A percentile compares a stretch with the other conserved stretches of the same genome.
These are phyloP conservation scores for Cheumatopsyche charites DNA, from an alignment of 1,140 invertebrate species.

Conservation along the genomic window DNA sequence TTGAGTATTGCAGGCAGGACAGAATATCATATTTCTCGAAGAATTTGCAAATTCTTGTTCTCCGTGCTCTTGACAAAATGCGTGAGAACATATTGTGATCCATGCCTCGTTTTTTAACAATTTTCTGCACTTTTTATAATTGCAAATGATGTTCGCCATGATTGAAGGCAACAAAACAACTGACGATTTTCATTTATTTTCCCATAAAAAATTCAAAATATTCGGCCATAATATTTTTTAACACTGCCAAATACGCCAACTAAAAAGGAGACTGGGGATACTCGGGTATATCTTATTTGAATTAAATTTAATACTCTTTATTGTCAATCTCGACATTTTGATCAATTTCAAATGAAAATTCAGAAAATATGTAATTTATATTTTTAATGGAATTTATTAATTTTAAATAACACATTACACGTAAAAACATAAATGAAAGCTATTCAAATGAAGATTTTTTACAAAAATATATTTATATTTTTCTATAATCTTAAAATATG, in stretches of 20 bases:
- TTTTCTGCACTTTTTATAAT: slow-evolving; percentile 62
- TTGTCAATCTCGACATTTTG: too few relatives aligned
- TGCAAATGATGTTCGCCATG: slow-evolving; percentile 59
- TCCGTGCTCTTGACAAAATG: slow-evolving; percentile 62
- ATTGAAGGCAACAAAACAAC: too few relatives aligned
- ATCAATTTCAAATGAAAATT: background rate
- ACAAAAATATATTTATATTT: slow-evolving; percentile 24
- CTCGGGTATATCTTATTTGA: too few relatives aligned
- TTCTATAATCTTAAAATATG: background rate
- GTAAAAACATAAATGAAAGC: background rate
- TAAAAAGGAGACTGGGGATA: background rate
- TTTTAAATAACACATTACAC: background rate
- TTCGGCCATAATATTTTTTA: background rate
- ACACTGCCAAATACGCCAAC: too few relatives aligned
- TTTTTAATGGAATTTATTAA: background rate
- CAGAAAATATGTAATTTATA: background rate
- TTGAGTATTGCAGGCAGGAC: slow-evolving; percentile 60
- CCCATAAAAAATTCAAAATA: background rate
- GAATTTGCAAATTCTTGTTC: slow-evolving; percentile 59
- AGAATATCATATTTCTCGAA: slow-evolving; percentile 55
- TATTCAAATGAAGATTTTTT: slow-evolving; percentile 12
- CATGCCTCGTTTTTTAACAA: slow-evolving; percentile 54
- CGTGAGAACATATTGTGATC: slow-evolving; percentile 64
- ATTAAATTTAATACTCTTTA: too few relatives aligned
- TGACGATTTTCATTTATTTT: too few relatives aligned